A percentile compares a stretch with the other conserved stretches of the same genome.
Conservation (phyloP, 2,888 invertebrate genomes). For the Rhodophaea formosa region DNA sequence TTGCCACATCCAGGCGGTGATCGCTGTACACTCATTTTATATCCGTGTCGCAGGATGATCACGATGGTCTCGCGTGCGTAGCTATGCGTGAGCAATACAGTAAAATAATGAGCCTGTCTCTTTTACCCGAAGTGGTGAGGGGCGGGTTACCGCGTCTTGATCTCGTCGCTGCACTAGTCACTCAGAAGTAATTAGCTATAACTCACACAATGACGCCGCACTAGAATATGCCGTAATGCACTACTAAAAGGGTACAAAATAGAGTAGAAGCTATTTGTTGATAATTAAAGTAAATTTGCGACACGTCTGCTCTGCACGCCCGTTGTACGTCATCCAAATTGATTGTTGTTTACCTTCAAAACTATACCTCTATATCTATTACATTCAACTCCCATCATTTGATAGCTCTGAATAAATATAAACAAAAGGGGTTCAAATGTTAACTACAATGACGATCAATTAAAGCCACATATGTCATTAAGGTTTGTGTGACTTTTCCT, state of each 20-base stretch:
- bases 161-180: background rate
- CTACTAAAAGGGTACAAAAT: background rate
- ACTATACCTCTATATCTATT: background rate
- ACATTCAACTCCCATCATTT: background rate
- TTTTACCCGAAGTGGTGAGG: background rate
- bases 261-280: background rate
- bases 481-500: no score
- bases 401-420: background rate
- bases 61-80: background rate
- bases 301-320: background rate
- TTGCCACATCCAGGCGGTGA: no score
- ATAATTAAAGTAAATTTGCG: background rate
- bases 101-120: background rate
- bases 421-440: slow-evolving; percentile 3
- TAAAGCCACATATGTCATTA: background rate
- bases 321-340: background rate
- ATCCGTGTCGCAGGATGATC: background rate
- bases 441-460: background rate
- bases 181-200: background rate
- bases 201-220: background rate
- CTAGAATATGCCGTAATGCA: background rate
- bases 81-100: background rate
- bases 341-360: slow-evolving; percentile 5
- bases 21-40: background rate
- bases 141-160: background rate